Evolutionary conservation across 2,797 vertebrate species (phyloP), one percentile per base, ranked within the genome.

Genomic region (Oceanodroma leucorhoa): DNA sequence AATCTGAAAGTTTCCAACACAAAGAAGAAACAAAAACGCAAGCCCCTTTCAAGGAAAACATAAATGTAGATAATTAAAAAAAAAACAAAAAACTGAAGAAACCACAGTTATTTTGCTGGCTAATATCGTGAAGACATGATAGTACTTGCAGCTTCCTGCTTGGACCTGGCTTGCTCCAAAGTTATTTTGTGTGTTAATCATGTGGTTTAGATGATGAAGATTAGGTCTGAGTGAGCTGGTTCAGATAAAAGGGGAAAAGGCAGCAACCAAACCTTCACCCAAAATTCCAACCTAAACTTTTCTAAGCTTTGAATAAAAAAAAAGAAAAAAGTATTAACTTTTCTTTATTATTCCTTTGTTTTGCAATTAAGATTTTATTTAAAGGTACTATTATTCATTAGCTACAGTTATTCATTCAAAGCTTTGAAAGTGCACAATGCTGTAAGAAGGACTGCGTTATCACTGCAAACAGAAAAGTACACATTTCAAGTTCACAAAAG

Each of bases 191-290:
- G 96, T 97, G 95, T 96, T 97, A 97, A 97, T 97, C 89, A 91
- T 97, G 97, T 95, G 97, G 97, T 97, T 97, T 97, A 97, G 97
- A 97, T 97, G 91, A 80, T 93, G 83, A 93, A 96, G 97, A 97
- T 97, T 97, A 97, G 83, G 76, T 57, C 69, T 89, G 87, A 96
- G 88, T 62, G 95, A 97, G 96, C 93, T 96, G 84, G 50, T 95
- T 92, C 87, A 97, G 95, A 97, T 97, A 97, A 95, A 97, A 97
- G 83, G 43, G 87, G 57, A 34, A 89, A 89, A 96, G 80, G 75
- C 95, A 95, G 65, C 75, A 88, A 95, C 72, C 57, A 91, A 95
- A 61, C 22, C 72, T 96, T 93, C 41, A 64, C 55, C 54, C 91
- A 92, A 65, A 93, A 94, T 45, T 90, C 83, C 87, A 87, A 64